Evolutionary conservation across 2,113 vertebrate species (phyloP).

Genomic region (Sarotherodon lohbergeri): DNA sequence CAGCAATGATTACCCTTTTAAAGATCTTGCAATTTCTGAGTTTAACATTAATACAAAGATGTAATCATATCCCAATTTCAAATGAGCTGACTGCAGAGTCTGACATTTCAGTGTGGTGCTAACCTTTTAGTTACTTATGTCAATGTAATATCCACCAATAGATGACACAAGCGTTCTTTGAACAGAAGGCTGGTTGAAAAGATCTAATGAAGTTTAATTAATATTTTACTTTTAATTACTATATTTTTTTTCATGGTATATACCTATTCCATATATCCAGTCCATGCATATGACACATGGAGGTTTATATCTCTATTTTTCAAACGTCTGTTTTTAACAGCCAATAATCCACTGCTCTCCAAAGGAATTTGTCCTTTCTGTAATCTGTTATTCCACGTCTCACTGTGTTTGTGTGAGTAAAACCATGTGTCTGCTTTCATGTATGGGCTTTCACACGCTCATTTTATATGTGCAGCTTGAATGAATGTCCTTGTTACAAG

Average conservation of each 20-base stretch:
- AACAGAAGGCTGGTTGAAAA: background rate
- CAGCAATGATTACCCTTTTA: conserved; percentile 57
- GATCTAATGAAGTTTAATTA: background rate
- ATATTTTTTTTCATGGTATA: background rate
- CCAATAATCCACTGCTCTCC: conserved; percentile 38
- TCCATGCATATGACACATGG: background rate
- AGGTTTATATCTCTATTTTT: background rate
- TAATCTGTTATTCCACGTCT: conserved; percentile 37
- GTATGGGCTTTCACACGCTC: background rate
- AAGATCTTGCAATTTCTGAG: conserved; percentile 11
- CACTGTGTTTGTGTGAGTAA: background rate
- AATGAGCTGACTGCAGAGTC: background rate
- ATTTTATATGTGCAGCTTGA: background rate
- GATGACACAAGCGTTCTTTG: background rate
- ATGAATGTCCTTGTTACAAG: background rate
- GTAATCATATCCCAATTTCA: conserved; percentile 12
- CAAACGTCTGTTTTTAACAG: conserved; percentile 5
- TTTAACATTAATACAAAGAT: conserved; percentile 31
- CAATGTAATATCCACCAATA: background rate
- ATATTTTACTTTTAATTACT: background rate
- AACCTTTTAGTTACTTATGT: background rate
- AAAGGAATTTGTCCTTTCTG: conserved; percentile 25
- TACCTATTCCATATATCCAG: background rate
- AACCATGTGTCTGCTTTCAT: background rate
- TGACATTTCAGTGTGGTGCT: conserved; percentile 39